Evolutionary conservation across 1,140 invertebrate genomes (phyloP).

Genomic region (Anadara kagoshimensis): DNA sequence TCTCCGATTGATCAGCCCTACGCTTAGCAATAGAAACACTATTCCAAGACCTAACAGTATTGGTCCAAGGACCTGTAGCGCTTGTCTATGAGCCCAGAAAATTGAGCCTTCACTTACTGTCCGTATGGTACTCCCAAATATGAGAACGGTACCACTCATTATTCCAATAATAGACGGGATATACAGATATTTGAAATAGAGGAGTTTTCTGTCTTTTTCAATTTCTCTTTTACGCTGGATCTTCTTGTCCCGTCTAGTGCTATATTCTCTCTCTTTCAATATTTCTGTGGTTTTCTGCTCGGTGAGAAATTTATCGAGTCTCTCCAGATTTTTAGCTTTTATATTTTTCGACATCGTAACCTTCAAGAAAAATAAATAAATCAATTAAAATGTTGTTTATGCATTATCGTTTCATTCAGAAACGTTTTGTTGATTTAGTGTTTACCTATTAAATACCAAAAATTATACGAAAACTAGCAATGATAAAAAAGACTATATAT

Average conservation of each 20-base stretch:
- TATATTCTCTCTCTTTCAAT: constrained; percentile 10
- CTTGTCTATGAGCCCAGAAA: not conserved
- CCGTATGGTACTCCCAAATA: constrained; percentile 4
- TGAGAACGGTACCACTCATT: constrained; percentile 7
- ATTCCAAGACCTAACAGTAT: not conserved
- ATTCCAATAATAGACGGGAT: not conserved
- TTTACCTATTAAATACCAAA: too few species aligned
- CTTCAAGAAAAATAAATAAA: too few species aligned
- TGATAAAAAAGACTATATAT: too few species aligned
- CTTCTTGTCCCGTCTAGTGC: not conserved
- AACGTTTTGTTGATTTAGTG: too few species aligned
- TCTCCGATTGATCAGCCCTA: not conserved
- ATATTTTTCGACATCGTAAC: too few species aligned
- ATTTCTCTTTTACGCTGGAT: constrained; percentile 1
- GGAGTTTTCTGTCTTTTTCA: not conserved
- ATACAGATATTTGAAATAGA: constrained; percentile 4
- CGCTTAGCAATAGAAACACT: not conserved
- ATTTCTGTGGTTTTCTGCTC: constrained; percentile 4
- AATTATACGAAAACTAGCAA: too few species aligned
- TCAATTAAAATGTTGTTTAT: too few species aligned
- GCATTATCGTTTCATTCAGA: too few species aligned
- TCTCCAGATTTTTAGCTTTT: too few species aligned
- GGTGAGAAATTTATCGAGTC: constrained; percentile 4
- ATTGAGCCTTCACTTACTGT: constrained; percentile 7
- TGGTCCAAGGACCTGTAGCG: not conserved